phyloP scores from a whole-genome alignment of 1,140 invertebrate genomes.

The Limonius californicus region DNA sequence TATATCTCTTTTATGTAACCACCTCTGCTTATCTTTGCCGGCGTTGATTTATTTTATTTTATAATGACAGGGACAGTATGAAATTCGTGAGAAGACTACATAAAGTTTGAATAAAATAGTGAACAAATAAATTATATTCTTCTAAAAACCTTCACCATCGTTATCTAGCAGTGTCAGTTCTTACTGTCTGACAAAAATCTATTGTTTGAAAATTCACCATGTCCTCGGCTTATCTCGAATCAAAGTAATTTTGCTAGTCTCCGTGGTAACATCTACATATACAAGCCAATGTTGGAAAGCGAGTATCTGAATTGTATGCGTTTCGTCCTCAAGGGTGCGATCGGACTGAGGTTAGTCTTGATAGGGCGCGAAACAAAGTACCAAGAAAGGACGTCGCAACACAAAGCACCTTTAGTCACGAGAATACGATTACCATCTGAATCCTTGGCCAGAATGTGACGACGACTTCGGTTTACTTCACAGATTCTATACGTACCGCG shows the following conservation, averaged over 20 bases:
- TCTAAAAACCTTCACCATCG: too few relatives aligned
- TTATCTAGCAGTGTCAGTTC: too few relatives aligned
- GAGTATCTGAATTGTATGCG: conserved; percentile 24
- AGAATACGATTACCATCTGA: conserved; percentile 21
- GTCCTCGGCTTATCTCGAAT: not conserved
- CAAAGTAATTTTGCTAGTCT: conserved; percentile 22
- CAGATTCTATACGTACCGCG: not conserved
- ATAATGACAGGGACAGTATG: too few relatives aligned
- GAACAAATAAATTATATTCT: too few relatives aligned
- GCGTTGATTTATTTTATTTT: too few relatives aligned
- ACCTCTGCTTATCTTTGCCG: too few relatives aligned
- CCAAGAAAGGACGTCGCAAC: conserved; percentile 18
- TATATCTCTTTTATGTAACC: too few relatives aligned
- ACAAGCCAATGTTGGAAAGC: conserved; percentile 5
- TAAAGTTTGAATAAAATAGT: too few relatives aligned
- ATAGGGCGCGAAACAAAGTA: conserved; percentile 26
- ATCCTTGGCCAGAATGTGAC: not conserved
- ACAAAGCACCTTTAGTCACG: conserved; percentile 19
- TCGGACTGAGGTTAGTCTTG: conserved; percentile 26
- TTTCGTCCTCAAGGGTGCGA: conserved; percentile 20
- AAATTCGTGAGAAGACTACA: too few relatives aligned
- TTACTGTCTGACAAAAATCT: too few relatives aligned
- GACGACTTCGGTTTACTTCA: conserved; percentile 3
- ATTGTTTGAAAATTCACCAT: too few relatives aligned
- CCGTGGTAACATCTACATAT: conserved; percentile 22